Evolutionary conservation across 2,888 invertebrate genomes (phyloP), one percentile per base, ranked within the genome.

Genomic region (Panzeria rudis): DNA sequence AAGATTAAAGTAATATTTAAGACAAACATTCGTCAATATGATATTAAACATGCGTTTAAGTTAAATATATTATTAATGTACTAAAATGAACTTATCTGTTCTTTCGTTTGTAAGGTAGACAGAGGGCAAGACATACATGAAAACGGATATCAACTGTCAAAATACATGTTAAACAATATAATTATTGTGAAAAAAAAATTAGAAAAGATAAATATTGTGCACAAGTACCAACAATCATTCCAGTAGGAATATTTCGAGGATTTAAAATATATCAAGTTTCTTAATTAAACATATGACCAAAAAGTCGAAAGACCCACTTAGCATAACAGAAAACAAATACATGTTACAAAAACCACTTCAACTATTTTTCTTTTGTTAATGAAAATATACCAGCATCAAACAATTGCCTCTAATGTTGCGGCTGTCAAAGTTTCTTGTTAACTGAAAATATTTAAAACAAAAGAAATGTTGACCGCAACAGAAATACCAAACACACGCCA

Each of bases 111-210:
- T 29, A 29, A 29, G 2, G 5, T 4, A 4, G 5, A 29, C 29
- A 29, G 29, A 29, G 3, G 11, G 15, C 62, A 52, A 41, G 25
- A 6, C 15, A 38, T 35, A 35, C 13, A 62, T 38, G 7, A n/a
- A 61, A 75, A 61, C 71, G 80, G 61, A 77, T 76, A 80, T 38
- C 44, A 44, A 61, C 62, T 84, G 84, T 80, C 80, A 77, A 84
- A 76, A 80, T 80, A 79, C 17, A 25, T n/a, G 35, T 17, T 54
- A 54, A 38, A 72, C 50, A 76, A 76, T 77, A 72, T 54, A 84
- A 81, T 69, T 77, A 77, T 29, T 54, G 2, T 23, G 29, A 56
- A n/a, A 7, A 20, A 62, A 35, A 25, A 52, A 78, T 52, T 20
- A 56, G 15, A 11, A 52, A 4, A 52, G 11, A 38, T 23, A 50